Percentiles rank a stretch among this genome's conserved stretches.
These are phyloP conservation scores for Drosophila rubida DNA, from an alignment of 2,888 invertebrate species.

Conservation along the genomic window DNA sequence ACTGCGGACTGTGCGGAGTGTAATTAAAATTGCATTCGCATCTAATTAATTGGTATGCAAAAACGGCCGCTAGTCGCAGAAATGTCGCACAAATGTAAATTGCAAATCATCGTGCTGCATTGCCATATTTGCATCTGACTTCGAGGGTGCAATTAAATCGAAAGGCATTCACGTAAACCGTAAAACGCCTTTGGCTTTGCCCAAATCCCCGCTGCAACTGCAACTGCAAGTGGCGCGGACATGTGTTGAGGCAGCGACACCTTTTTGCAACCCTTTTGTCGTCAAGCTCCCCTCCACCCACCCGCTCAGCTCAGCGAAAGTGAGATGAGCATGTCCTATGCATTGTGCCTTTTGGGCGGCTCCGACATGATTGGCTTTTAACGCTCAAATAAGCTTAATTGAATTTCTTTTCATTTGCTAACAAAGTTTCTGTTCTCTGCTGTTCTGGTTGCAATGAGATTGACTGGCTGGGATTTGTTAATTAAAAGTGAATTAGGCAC, in stretches of 20 bases:
- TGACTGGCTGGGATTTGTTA: constrained; percentile 70
- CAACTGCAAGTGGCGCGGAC: constrained; percentile 27
- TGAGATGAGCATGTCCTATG: constrained; percentile 29
- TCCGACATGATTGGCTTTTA: constrained; percentile 84
- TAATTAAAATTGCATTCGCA: constrained; percentile 85
- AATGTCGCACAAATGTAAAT: constrained; percentile 72
- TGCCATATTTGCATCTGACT: constrained; percentile 34
- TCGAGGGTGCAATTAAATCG: constrained; percentile 60
- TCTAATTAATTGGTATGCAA: constrained; percentile 84
- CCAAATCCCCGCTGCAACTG: constrained; percentile 52
- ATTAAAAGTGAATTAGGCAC: constrained; percentile 77
- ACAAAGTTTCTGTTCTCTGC: constrained; percentile 70
- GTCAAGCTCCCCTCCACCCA: constrained; percentile 38
- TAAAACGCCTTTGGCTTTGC: constrained; percentile 68
- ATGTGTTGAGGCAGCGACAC: constrained; percentile 73
- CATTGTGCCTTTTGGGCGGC: constrained; percentile 69
- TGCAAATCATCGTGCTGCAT: constrained; percentile 75
- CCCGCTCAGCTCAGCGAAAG: background rate
- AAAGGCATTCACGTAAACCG: constrained; percentile 47
- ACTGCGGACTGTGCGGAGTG: constrained; percentile 37
- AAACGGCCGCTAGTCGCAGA: constrained; percentile 70
- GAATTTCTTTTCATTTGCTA: constrained; percentile 82
- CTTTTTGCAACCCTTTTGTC: constrained; percentile 67
- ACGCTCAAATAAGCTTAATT: constrained; percentile 85
- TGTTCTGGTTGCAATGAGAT: constrained; percentile 45